Evolutionary conservation across 2,113 vertebrate species (phyloP).

Genomic region (Chroicocephalus ridibundus): DNA sequence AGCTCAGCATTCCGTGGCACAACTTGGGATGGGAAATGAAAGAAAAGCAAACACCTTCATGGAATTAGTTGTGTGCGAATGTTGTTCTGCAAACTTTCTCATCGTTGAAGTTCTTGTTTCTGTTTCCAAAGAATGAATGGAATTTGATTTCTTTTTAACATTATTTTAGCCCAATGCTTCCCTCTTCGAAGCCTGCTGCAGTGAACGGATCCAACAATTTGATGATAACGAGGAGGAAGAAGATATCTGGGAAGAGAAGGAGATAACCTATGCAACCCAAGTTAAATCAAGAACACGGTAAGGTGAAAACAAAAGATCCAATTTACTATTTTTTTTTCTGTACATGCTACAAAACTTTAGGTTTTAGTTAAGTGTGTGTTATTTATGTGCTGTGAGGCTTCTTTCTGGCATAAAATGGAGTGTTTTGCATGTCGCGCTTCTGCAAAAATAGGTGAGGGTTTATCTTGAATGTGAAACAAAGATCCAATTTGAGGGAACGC

Average conservation of each 20-base stretch:
- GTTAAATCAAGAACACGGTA: constrained; percentile 90
- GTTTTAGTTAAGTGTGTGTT: rapidly evolving
- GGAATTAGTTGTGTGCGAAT: neutral
- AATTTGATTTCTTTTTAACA: neutral
- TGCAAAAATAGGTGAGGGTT: neutral
- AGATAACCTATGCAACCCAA: constrained; percentile 86
- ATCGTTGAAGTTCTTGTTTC: neutral
- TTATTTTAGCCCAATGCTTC: constrained; percentile 83
- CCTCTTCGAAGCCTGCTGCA: constrained; percentile 94
- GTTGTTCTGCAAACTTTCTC: neutral
- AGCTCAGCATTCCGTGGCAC: neutral
- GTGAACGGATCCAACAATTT: constrained; percentile 91
- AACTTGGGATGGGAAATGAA: neutral
- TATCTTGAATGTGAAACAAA: neutral
- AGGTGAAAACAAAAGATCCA: neutral
- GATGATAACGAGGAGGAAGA: constrained; percentile 91
- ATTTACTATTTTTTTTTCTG: too few relatives aligned
- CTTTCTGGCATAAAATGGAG: neutral
- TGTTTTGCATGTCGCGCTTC: rapidly evolving
- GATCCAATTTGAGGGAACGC: neutral
- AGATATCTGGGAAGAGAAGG: constrained; percentile 96
- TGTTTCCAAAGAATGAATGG: neutral
- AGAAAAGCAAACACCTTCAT: neutral
- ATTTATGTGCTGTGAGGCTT: neutral
- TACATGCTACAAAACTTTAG: rapidly evolving